phyloP scores from a whole-genome alignment of 2,888 invertebrate species.

The Caprella mutica region DNA sequence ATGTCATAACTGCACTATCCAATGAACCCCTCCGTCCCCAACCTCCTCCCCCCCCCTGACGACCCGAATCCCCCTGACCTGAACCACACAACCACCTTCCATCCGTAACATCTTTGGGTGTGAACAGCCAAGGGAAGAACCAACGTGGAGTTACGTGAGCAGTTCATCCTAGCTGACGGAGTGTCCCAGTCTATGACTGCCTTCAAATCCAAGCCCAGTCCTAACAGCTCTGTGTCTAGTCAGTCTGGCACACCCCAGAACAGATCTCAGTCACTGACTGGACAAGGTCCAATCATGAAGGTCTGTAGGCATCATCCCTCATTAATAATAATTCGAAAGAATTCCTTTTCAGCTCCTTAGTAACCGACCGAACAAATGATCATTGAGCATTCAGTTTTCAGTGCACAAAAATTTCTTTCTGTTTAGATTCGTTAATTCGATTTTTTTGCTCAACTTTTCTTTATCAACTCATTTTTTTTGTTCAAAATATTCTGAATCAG shows the following conservation, averaged over 20 bases:
- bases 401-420: neutral
- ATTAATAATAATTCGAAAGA: neutral
- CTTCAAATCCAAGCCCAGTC: conserved; percentile 73
- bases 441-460: neutral
- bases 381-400: neutral
- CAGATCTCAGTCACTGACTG: conserved; percentile 40
- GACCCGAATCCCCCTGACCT: too few relatives aligned
- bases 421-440: neutral
- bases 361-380: neutral
- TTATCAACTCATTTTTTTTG: neutral
- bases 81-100: too few relatives aligned
- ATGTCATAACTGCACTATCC: neutral
- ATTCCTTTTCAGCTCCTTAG: neutral
- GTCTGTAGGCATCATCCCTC: conserved; percentile 46
- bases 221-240: conserved; percentile 51
- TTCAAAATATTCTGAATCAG: neutral
- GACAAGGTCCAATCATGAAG: conserved; percentile 90
- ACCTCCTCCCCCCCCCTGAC: too few relatives aligned
- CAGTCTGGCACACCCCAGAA: conserved; percentile 38
- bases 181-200: conserved; percentile 98
- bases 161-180: conserved; percentile 96
- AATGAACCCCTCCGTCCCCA: neutral
- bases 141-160: conserved; percentile 97
- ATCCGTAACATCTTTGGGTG: conserved; percentile 4
- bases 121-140: conserved; percentile 96